phyloP scores from a whole-genome alignment of 2,797 vertebrate genomes.

The Amblyopsis hoosieri region DNA sequence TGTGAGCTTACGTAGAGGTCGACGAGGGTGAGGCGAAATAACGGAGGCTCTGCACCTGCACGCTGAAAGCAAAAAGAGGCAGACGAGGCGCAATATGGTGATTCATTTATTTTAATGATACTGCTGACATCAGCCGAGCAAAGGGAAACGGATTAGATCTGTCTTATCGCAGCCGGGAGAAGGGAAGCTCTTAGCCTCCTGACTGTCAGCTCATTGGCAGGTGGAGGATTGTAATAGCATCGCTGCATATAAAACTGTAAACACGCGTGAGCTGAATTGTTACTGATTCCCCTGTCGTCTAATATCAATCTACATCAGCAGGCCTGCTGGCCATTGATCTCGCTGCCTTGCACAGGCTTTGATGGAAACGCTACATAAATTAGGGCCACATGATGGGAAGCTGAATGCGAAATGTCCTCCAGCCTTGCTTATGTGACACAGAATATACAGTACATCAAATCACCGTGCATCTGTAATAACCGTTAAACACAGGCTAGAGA shows the following conservation, averaged over 20 bases:
- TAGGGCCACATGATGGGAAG: conserved; percentile 58
- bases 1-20: conserved; percentile 58
- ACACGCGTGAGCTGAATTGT: conserved; percentile 59
- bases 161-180: conserved; percentile 56
- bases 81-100: conserved; percentile 55
- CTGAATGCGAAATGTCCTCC: conserved; percentile 51
- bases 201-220: conserved; percentile 63
- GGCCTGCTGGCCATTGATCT: conserved; percentile 57
- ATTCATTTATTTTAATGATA: conserved; percentile 73
- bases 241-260: conserved; percentile 65
- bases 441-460: conserved; percentile 49
- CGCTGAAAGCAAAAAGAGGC: conserved; percentile 32
- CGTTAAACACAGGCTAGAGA: conserved; percentile 18
- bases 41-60: conserved; percentile 33
- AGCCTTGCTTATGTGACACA: conserved; percentile 46
- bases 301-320: conserved; percentile 63
- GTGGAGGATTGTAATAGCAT: conserved; percentile 40
- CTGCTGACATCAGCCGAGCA: conserved; percentile 61
- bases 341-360: conserved; percentile 42
- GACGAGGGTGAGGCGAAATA: conserved; percentile 49
- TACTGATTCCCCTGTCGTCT: conserved; percentile 56
- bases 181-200: conserved; percentile 48
- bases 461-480: conserved; percentile 24
- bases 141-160: conserved; percentile 56
- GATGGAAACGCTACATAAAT: conserved; percentile 67